These are phyloP conservation scores for Parambassis ranga DNA, from an alignment of 2,797 vertebrate species.

Conservation along the genomic window DNA sequence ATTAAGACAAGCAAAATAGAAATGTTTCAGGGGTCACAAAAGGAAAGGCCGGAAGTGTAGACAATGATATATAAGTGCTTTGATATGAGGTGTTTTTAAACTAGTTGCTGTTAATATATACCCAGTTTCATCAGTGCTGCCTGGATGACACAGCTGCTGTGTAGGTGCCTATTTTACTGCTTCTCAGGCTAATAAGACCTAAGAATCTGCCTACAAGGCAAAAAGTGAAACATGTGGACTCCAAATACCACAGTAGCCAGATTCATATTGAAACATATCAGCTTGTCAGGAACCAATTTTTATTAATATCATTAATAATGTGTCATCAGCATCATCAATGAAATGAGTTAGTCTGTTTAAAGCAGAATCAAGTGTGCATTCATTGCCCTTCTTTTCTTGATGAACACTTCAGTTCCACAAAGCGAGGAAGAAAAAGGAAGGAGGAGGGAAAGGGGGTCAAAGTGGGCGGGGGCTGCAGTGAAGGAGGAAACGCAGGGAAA, in stretches of 20 bases:
- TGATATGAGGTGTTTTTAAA: too few relatives aligned
- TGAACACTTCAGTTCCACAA: conserved; percentile 88
- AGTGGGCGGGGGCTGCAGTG: conserved; percentile 72
- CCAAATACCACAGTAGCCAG: conserved; percentile 69
- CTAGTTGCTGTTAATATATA: too few relatives aligned
- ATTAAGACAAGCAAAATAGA: too few relatives aligned
- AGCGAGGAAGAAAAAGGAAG: conserved; percentile 84
- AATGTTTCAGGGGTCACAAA: too few relatives aligned
- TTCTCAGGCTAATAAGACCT: background rate
- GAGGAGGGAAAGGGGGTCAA: conserved; percentile 7
- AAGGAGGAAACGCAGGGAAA: conserved; percentile 83
- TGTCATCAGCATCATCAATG: conserved; percentile 83
- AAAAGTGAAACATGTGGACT: background rate
- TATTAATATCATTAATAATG: conserved; percentile 82
- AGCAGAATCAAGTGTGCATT: conserved; percentile 82
- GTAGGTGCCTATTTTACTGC: background rate
- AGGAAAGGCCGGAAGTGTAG: too few relatives aligned
- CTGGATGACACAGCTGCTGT: background rate
- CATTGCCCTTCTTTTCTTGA: conserved; percentile 82
- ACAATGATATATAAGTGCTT: too few relatives aligned
- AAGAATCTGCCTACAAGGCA: background rate
- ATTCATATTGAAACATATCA: conserved; percentile 79
- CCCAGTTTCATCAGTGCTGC: background rate
- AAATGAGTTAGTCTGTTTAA: conserved; percentile 84
- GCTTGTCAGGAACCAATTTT: conserved; percentile 83